These are phyloP conservation scores for Caenorhabditis panamensis DNA, from an alignment of 2,888 invertebrate genomes.

Conservation along the genomic window DNA sequence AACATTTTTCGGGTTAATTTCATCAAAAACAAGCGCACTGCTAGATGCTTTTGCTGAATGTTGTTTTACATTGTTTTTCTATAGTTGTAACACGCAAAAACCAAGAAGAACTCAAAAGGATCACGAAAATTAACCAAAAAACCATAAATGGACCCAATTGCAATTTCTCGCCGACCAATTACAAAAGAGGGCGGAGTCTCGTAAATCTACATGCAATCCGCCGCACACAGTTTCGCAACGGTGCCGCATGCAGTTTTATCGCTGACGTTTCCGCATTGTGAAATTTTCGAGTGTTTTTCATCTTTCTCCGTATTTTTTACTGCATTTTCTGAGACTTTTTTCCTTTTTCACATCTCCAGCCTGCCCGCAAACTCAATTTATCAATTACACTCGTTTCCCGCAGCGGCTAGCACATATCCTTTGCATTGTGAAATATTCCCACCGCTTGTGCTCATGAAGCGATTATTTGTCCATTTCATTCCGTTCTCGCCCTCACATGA, in stretches of 20 bases:
- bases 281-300: background rate
- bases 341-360: background rate
- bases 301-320: background rate
- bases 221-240: background rate
- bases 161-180: background rate
- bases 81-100: too few relatives aligned
- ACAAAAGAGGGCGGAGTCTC: constrained; percentile 12
- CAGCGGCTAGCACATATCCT: background rate
- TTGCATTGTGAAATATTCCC: constrained; percentile 8
- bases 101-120: too few relatives aligned
- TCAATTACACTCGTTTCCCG: background rate
- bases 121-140: background rate
- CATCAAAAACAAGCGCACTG: too few relatives aligned
- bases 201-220: constrained; percentile 36
- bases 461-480: constrained; percentile 6
- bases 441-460: background rate
- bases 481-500: background rate
- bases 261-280: background rate
- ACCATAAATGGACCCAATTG: background rate
- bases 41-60: too few relatives aligned
- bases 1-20: too few relatives aligned
- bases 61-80: too few relatives aligned
- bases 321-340: background rate
- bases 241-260: background rate
- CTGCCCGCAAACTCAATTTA: background rate